phyloP scores from a whole-genome alignment of 2,113 vertebrate species.

The Haemorhous mexicanus region DNA sequence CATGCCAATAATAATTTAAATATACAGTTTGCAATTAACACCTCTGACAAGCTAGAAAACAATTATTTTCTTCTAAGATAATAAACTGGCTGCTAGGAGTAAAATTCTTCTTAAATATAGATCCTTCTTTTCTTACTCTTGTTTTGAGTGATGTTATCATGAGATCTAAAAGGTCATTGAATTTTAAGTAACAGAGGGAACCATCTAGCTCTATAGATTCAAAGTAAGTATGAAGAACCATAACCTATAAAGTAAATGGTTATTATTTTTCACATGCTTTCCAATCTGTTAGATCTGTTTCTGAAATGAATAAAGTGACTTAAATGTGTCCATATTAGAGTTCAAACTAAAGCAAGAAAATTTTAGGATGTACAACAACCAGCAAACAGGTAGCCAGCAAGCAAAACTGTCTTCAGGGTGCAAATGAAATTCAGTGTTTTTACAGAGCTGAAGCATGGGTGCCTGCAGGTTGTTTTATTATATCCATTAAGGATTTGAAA shows the following conservation, averaged over 20 bases:
- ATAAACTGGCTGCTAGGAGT: background rate
- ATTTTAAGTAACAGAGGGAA: background rate
- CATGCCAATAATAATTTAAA: slow-evolving; percentile 30
- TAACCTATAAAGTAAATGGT: background rate
- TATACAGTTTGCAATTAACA: slow-evolving; percentile 42
- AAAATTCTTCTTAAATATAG: background rate
- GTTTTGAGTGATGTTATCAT: background rate
- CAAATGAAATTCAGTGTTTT: background rate
- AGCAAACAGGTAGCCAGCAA: background rate
- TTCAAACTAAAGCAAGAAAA: background rate
- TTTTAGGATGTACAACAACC: background rate
- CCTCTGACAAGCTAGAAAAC: slow-evolving; percentile 24
- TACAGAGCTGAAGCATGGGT: background rate
- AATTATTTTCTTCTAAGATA: slow-evolving; percentile 34
- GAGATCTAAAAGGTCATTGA: background rate
- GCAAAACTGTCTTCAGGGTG: background rate
- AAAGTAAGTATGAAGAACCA: background rate
- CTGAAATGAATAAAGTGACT: background rate
- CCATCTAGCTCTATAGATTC: background rate
- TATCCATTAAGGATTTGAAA: background rate
- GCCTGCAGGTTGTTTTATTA: background rate
- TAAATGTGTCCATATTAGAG: background rate
- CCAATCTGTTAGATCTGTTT: background rate
- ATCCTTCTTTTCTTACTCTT: background rate
- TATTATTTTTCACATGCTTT: background rate